Base-by-base conservation (phyloP, 2,113 vertebrate species). In the Xyliphius kryptos region DNA sequence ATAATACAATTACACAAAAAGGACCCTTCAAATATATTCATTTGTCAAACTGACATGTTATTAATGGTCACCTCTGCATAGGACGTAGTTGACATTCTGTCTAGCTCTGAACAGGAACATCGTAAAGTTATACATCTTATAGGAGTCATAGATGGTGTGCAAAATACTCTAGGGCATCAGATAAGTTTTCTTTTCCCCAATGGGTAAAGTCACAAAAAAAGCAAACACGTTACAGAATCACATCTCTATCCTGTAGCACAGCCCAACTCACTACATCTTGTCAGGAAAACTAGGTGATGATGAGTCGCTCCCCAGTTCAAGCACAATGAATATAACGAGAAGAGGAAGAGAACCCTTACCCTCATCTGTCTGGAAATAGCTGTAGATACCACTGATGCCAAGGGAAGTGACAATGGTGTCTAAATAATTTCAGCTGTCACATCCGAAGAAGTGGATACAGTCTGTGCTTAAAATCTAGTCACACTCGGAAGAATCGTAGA, bases 351-450 rank as follows among this genome's bases (percentile, higher is more conserved):
- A 53, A 70, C 61, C 49, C 14, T 48, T 70, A 55, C 66, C 61
- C 53, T 56, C 47, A 37, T 59, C 53, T 67, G 72, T 56, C 21
- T 68, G 48, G 52, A 62, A 44, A 46, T 13, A 41, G 44, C 53
- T 60, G 43, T 37, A 56, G 68, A 68, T 52, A 60, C 48, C 48
- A 49, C 21, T n/a, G 55, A 26, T 65, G 49, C 68, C 41, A 44
- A 62, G n/a, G 20, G 14, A 60, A 67, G 67, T 59, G 50, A 16
- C 62, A 49, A 46, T 15, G 21, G 14, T 38, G 56, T 59, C 51
- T 63, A 73, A 75, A 54, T 67, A 77, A 68, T 68, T 63, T 68
- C 66, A 68, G 66, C 72, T 79, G 77, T 77, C 77, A 78, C 66
- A 58, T 57, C 16, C 50, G 59, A 64, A 74, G 56, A 72, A 68